A percentile compares a stretch with the other conserved stretches of the same genome.
Conservation (phyloP, 1,140 invertebrate species). For the Probaryconus sp. region DNA sequence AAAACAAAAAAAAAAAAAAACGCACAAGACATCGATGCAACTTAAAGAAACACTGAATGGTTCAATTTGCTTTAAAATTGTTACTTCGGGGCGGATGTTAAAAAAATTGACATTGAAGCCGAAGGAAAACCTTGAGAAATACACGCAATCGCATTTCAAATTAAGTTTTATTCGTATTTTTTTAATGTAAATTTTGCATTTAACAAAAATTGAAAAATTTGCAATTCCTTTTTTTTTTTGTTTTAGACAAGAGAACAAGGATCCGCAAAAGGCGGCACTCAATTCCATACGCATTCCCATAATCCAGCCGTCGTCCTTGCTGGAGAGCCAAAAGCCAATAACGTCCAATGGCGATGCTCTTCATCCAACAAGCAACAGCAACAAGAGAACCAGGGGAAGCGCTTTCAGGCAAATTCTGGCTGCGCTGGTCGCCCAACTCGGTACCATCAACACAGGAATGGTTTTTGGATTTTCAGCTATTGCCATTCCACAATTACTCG, state of each 20-base stretch:
- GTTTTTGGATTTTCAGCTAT: constrained; percentile 87
- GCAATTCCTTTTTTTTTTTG: constrained; percentile 8
- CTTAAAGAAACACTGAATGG: too few relatives aligned
- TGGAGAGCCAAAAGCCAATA: constrained; percentile 63
- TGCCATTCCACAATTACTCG: constrained; percentile 82
- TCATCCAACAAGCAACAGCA: constrained; percentile 63
- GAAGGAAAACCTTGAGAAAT: too few relatives aligned
- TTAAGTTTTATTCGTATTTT: too few relatives aligned
- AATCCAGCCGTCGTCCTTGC: constrained; percentile 56
- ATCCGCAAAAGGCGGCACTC: constrained; percentile 63
- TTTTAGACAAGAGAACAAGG: constrained; percentile 64
- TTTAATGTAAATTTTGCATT: too few relatives aligned
- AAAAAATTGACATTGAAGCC: too few relatives aligned
- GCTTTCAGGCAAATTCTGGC: constrained; percentile 81
- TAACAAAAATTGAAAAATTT: not conserved
- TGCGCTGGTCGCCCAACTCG: constrained; percentile 82
- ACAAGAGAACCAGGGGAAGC: constrained; percentile 77
- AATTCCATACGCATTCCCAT: constrained; percentile 62
- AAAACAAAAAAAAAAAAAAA: too few relatives aligned
- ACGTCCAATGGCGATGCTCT: constrained; percentile 53
- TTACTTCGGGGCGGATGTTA: too few relatives aligned
- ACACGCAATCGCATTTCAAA: too few relatives aligned
- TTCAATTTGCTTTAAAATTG: too few relatives aligned
- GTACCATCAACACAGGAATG: constrained; percentile 85
- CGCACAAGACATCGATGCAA: too few relatives aligned